Evolutionary conservation across 1,140 invertebrate species (phyloP), one percentile per base, ranked within the genome.

Genomic region (Drosophila truncata): DNA sequence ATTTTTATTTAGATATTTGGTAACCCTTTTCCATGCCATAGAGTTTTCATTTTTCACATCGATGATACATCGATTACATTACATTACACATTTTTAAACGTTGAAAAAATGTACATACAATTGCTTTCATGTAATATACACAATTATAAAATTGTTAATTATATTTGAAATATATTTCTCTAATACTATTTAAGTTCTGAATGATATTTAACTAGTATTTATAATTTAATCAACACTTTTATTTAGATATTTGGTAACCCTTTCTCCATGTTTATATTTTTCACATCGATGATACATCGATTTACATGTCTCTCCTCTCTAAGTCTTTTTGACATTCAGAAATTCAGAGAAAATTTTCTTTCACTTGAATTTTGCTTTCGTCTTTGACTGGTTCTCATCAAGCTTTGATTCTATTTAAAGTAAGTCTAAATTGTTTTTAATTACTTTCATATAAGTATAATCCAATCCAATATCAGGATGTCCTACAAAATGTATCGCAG

Each of bases 401-500:
- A 55, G 52, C 14, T 54, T 4, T 7, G 14, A 55, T n/a, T 37
- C 1, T 25, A 37, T 37, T 5, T 9, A 37, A 55, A 23, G 33
- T 55, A 25, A 55, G 31, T 20, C 0, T n/a, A 10, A 25, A 37
- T 11, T 6, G n/a, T 23, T 6, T 2, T 3, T 11, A 0, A 7
- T 10, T 11, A 25, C 14, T n/a, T 10, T 7, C 2, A 37, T 1
- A 10, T 35, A 16, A 16, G 2, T 37, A 23, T 54, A 23, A 25
- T 25, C 9, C 52, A 23, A 25, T 23, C 14, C 8, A n/a, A n/a
- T 11, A 16, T 11, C 14, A 37, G 20, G 20, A 37, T 37, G 33
- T 14, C 52, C 20, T 37, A 37, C 52, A 37, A 55, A n/a, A n/a
- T 55, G 33, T 55, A 55, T 9, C 52, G 52, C 14, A 1, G 14